Conservation (phyloP, 2,888 invertebrate species). For the Pachydiplax longipennis region DNA sequence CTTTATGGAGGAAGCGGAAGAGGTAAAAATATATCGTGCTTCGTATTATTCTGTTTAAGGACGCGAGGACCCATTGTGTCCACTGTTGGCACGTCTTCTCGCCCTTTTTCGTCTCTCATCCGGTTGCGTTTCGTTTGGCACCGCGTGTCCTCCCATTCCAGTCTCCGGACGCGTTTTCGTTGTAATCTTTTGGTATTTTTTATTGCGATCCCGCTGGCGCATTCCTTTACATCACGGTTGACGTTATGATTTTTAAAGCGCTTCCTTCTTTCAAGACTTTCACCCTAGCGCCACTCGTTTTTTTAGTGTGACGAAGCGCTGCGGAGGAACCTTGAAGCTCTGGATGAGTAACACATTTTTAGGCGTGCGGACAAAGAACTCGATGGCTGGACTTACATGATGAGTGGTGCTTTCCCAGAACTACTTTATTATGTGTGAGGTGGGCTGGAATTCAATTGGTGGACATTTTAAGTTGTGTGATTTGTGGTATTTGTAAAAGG, state of each 20-base stretch:
- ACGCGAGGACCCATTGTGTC: background rate
- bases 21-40: background rate
- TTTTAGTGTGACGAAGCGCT: background rate
- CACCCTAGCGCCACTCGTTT: background rate
- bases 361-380: too few relatives aligned
- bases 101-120: too few relatives aligned
- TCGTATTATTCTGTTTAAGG: background rate
- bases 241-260: background rate
- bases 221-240: background rate
- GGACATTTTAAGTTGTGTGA: too few relatives aligned
- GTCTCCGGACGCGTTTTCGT: background rate
- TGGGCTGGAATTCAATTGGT: too few relatives aligned
- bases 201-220: background rate
- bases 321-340: background rate
- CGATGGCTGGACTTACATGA: too few relatives aligned
- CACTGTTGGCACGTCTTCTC: too few relatives aligned
- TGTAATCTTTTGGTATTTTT: background rate
- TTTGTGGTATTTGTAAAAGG: too few relatives aligned
- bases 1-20: background rate
- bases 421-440: too few relatives aligned
- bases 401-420: too few relatives aligned
- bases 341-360: too few relatives aligned
- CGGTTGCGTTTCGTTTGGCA: background rate
- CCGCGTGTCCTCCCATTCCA: background rate
- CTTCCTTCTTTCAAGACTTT: background rate